Evolutionary conservation across 1,140 invertebrate species (phyloP).

Genomic region (Procambarus virginalis): DNA sequence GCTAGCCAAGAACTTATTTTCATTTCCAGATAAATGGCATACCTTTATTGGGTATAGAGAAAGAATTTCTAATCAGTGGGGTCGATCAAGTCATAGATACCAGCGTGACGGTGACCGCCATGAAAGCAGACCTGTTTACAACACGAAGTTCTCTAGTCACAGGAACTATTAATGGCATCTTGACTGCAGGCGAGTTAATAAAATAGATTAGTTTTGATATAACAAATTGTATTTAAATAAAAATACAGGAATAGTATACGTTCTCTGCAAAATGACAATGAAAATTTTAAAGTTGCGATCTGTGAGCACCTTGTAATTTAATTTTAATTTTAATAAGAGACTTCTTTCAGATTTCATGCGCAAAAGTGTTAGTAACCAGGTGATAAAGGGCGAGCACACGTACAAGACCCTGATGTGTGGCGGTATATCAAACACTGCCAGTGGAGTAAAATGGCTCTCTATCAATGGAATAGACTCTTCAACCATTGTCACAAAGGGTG

Average conservation of each 20-base stretch:
- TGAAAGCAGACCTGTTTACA: neutral
- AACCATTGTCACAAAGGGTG: slow-evolving; percentile 8
- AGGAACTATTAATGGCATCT: slow-evolving; percentile 3
- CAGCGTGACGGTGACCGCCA: neutral
- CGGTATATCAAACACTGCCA: neutral
- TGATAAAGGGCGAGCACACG: neutral
- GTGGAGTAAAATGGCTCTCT: neutral
- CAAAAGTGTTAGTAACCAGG: neutral
- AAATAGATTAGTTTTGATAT: neutral
- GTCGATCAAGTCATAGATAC: slow-evolving; percentile 16
- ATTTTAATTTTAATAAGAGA: too few relatives aligned
- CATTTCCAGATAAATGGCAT: slow-evolving; percentile 4
- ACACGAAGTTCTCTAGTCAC: neutral
- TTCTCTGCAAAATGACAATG: too few relatives aligned
- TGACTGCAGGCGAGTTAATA: neutral
- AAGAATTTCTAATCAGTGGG: neutral
- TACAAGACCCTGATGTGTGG: neutral
- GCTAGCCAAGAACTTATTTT: neutral
- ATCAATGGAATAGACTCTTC: slow-evolving; percentile 10
- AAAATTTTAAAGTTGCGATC: too few relatives aligned
- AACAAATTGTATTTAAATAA: too few relatives aligned
- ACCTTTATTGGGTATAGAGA: neutral
- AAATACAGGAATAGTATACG: too few relatives aligned
- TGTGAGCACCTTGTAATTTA: too few relatives aligned
- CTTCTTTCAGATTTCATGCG: slow-evolving; percentile 20